Percentiles rank a stretch among this genome's conserved stretches.
Conservation (phyloP, 2,888 invertebrate species). For the Papilio gigon region DNA sequence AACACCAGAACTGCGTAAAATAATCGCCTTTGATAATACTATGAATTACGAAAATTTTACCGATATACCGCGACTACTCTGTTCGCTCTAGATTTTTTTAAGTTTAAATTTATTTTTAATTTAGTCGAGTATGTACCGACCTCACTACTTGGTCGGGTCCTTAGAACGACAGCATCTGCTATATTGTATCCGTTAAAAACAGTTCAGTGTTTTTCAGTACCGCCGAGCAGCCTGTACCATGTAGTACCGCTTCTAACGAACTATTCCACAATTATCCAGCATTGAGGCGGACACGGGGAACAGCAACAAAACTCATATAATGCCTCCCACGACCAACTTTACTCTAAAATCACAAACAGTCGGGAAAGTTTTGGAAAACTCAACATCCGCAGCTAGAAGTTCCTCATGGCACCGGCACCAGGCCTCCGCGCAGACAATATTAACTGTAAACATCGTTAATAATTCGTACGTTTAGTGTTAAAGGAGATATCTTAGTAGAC, state of each 20-base stretch:
- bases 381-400: constrained; percentile 53
- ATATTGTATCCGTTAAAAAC: not conserved
- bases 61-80: no score
- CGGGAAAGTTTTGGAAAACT: constrained; percentile 78
- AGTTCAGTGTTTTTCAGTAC: not conserved
- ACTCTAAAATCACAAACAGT: constrained; percentile 80
- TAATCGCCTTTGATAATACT: not conserved
- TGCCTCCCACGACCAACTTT: constrained; percentile 70
- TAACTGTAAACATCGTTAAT: constrained; percentile 18
- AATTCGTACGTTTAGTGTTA: constrained; percentile 20
- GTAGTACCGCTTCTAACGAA: constrained; percentile 25
- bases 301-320: constrained; percentile 76
- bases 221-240: no score
- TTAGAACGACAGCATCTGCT: no score
- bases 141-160: no score
- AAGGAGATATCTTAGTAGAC: not conserved
- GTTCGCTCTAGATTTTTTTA: no score
- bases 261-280: constrained; percentile 55
- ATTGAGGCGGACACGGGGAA: constrained; percentile 50
- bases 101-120: no score
- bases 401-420: constrained; percentile 15
- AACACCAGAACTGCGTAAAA: no score
- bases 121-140: no score
- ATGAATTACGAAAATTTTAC: no score
- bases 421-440: not conserved